Evolutionary conservation across 2,113 vertebrate genomes (phyloP).

Genomic region (Prionailurus bengalensis): DNA sequence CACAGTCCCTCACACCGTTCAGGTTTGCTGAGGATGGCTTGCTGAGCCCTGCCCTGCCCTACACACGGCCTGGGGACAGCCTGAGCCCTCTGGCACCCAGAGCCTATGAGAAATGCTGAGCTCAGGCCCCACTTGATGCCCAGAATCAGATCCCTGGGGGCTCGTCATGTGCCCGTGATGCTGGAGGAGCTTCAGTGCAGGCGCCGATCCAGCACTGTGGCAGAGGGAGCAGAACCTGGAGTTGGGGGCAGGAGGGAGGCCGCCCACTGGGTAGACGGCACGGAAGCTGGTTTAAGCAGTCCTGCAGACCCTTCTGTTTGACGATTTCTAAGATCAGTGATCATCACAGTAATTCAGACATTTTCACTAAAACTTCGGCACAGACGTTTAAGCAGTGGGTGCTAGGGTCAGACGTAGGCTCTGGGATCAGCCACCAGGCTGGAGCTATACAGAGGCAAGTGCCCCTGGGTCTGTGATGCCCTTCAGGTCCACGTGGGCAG

Average conservation of each 20-base stretch:
- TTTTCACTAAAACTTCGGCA: background rate
- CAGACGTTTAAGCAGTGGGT: background rate
- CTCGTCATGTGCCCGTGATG: accelerated
- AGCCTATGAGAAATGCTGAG: background rate
- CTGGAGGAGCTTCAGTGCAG: background rate
- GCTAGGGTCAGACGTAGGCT: background rate
- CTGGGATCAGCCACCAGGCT: background rate
- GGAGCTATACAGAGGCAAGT: background rate
- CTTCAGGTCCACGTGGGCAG: background rate
- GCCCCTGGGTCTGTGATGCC: background rate
- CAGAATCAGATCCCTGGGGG: background rate
- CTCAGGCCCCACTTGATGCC: background rate
- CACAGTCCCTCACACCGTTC: background rate
- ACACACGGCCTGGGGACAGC: too few species aligned
- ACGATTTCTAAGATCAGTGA: background rate
- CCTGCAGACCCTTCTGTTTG: background rate
- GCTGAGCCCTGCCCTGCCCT: background rate
- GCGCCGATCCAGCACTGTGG: background rate
- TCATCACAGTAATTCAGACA: background rate
- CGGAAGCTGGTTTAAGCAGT: too few species aligned
- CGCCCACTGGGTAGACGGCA: background rate
- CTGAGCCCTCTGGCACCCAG: too few species aligned
- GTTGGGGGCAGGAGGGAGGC: background rate
- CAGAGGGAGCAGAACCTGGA: background rate
- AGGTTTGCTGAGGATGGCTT: background rate